A percentile compares a stretch with the other conserved stretches of the same genome.
These are phyloP conservation scores for Halocynthia roretzi DNA, from an alignment of 23 tunicate genomes.

Conservation along the genomic window DNA sequence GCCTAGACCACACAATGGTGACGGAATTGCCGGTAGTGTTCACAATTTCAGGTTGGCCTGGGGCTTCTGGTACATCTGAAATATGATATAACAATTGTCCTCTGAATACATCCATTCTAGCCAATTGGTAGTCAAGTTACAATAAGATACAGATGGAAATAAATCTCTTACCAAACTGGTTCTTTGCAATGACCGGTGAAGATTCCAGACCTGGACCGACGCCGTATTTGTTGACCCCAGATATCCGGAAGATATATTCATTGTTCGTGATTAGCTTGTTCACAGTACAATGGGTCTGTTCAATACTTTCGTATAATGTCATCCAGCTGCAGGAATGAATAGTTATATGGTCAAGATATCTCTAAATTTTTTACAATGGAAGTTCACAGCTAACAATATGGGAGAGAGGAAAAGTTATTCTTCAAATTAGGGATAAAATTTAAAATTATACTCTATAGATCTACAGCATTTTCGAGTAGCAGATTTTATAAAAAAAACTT, in stretches of 20 bases:
- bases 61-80: slow-evolving; percentile 22
- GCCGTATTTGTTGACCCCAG: slow-evolving; percentile 45
- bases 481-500: no score
- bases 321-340: slow-evolving; percentile 29
- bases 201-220: slow-evolving; percentile 18
- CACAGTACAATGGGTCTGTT: slow-evolving; percentile 8
- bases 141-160: neutral
- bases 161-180: slow-evolving; percentile 6
- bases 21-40: slow-evolving; percentile 71
- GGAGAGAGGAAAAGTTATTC: no score
- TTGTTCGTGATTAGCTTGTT: slow-evolving; percentile 17
- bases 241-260: slow-evolving; percentile 36
- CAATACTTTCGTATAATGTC: slow-evolving; percentile 5
- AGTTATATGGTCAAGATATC: neutral
- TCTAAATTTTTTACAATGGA: no score
- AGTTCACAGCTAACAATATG: no score
- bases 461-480: no score
- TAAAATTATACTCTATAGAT: no score
- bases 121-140: no score
- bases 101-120: no score
- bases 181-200: slow-evolving; percentile 6
- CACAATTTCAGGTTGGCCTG: slow-evolving; percentile 35
- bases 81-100: neutral
- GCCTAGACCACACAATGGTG: slow-evolving; percentile 72
- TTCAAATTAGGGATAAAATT: no score